phyloP scores from a whole-genome alignment of 92 coral and sea anemone genomes.

The Actinernus sp. region DNA sequence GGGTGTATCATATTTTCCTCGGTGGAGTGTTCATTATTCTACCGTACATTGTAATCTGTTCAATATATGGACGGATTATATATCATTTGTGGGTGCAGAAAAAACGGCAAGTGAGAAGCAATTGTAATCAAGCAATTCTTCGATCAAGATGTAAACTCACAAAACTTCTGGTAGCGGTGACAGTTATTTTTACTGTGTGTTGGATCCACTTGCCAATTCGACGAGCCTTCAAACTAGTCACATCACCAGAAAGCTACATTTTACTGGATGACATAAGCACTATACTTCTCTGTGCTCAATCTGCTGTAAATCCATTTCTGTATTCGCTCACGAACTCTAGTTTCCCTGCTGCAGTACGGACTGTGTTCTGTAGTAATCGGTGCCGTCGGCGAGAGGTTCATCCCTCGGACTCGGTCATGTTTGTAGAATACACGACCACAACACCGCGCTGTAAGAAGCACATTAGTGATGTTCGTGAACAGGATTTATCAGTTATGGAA shows the following conservation, averaged over 20 bases:
- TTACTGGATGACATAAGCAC: slow-evolving; percentile 1
- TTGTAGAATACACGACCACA: no score
- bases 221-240: neutral
- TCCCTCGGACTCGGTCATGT: no score
- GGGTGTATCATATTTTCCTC: slow-evolving; percentile 1
- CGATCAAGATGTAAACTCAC: slow-evolving; percentile 14
- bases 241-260: neutral
- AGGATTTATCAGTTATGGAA: no score
- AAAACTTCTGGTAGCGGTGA: slow-evolving; percentile 1
- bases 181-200: slow-evolving; percentile 2
- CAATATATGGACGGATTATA: slow-evolving; percentile 6
- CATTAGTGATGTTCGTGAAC: no score
- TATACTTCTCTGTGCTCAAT: neutral
- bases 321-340: slow-evolving; percentile 6
- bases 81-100: slow-evolving; percentile 5
- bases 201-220: slow-evolving; percentile 12
- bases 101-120: neutral
- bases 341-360: slow-evolving; percentile 6
- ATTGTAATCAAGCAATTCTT: neutral
- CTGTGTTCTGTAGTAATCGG: neutral
- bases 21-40: slow-evolving; percentile 1
- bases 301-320: slow-evolving; percentile 3
- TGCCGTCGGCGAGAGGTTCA: no score
- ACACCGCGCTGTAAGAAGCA: no score
- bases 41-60: slow-evolving; percentile 13